Evolutionary conservation across 2,888 invertebrate genomes (phyloP), one percentile per base, ranked within the genome.

Genomic region (Meteorus colon): DNA sequence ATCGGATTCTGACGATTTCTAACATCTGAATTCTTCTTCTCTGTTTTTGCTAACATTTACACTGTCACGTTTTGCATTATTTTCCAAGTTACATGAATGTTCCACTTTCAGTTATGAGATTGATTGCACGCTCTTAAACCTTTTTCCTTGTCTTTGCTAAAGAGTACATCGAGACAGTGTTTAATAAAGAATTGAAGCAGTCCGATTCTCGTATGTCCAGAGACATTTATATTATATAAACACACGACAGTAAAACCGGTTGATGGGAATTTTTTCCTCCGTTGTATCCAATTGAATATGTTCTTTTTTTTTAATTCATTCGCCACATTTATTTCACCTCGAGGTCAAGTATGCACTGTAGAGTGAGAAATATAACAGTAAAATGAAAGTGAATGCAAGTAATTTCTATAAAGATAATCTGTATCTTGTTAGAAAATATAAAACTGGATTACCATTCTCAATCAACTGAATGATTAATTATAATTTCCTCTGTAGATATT

Each of bases 391-490:
- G 27, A 51, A 29, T 27, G 65, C 70, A 31, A 66, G 59, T 24
- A 45, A 70, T 75, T 75, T 75, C 75, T 75, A 65, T 24, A 66
- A 60, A n/a, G 60, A 60, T 41, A 29, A 68, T 74, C 63, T 62
- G 31, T 63, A 69, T 69, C 68, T 34, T n/a, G 37, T 65, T 65
- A 65, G 65, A 65, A 65, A 65, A 48, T 29, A 63, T 63, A 31
- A 34, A 3, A 34, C 2, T 31, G 3, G 14, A 16, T 63, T 60
- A 10, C 4, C 59, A 29, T 27, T 60, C 8, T 19, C 4, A 16
- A 60, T 60, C 59, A 60, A 60, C 27, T 8, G 5, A 12, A 27
- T 12, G 48, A 48, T 48, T 48, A 5, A 48, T 48, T 48, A 16
- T 48, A n/a, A 3, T 48, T n/a, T 48, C 16, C n/a, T n/a, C n/a